Conservation (phyloP, 2,888 invertebrate species). For the Cabera pusaria region DNA sequence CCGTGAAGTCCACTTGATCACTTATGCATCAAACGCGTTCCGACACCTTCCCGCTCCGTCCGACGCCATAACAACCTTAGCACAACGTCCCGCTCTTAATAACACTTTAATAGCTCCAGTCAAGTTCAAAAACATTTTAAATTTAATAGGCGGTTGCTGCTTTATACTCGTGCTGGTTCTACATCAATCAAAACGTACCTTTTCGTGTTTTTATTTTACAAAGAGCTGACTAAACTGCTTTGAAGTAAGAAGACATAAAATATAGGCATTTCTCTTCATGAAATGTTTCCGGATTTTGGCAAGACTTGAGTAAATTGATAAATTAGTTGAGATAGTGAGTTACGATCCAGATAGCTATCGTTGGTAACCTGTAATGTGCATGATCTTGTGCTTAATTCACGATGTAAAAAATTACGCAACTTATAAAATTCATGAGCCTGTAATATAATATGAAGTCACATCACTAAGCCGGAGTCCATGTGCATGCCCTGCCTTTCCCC, state of each 20-base stretch:
- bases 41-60: conserved; percentile 48
- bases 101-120: conserved; percentile 55
- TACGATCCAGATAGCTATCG: conserved; percentile 17
- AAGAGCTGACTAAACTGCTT: conserved; percentile 30
- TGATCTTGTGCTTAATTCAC: conserved; percentile 13
- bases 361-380: conserved; percentile 11
- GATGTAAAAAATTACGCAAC: conserved; percentile 21
- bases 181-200: conserved; percentile 48
- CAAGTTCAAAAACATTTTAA: conserved; percentile 56
- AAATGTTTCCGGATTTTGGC: too few relatives aligned
- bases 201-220: conserved; percentile 31
- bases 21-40: conserved; percentile 76
- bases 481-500: too few relatives aligned
- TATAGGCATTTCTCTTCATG: too few relatives aligned
- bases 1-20: conserved; percentile 66
- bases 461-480: too few relatives aligned
- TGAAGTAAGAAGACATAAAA: too few relatives aligned
- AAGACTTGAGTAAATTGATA: conserved; percentile 11
- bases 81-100: conserved; percentile 52
- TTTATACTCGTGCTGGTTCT: conserved; percentile 31
- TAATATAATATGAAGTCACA: too few relatives aligned
- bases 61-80: conserved; percentile 41
- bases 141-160: conserved; percentile 46
- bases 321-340: conserved; percentile 23
- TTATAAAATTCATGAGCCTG: too few relatives aligned